These are phyloP conservation scores for Rhinoptilus africanus DNA, from an alignment of 2,113 vertebrate species.

Conservation along the genomic window DNA sequence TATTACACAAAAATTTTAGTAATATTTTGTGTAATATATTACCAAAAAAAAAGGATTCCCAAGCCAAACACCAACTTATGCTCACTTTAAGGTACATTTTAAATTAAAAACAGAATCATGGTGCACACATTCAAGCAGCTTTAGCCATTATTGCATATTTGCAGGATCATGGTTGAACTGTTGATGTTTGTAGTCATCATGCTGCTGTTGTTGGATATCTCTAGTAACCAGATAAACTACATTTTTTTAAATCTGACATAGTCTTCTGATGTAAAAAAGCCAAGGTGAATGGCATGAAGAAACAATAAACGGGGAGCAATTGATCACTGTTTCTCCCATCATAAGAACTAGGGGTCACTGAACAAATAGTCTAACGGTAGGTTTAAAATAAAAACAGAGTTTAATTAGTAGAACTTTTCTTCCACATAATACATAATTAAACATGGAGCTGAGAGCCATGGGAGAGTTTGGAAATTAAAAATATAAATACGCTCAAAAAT, in stretches of 20 bases:
- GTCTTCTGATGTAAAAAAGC: background rate
- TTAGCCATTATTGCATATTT: rapidly evolving
- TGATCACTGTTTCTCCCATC: background rate
- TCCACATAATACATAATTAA: slow-evolving; percentile 39
- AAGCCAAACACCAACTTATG: background rate
- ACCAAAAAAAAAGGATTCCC: too few relatives aligned
- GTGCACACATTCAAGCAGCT: background rate
- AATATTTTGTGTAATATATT: too few relatives aligned
- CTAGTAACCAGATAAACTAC: rapidly evolving
- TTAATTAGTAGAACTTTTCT: slow-evolving; percentile 39
- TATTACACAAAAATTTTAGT: too few relatives aligned
- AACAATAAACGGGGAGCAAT: background rate
- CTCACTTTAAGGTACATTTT: background rate
- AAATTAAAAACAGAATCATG: rapidly evolving
- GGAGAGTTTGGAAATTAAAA: slow-evolving; percentile 29
- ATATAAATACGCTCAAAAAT: slow-evolving; percentile 40
- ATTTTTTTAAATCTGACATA: background rate
- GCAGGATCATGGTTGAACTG: rapidly evolving
- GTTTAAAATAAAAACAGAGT: slow-evolving; percentile 2
- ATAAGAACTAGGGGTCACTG: background rate
- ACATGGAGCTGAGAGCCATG: background rate
- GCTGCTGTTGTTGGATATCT: background rate
- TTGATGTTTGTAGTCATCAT: rapidly evolving
- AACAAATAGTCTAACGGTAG: background rate
- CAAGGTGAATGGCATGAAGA: background rate